Percentiles rank a stretch among this genome's conserved stretches.
Conservation (phyloP, 1,140 invertebrate genomes). For the Leptopilina boulardi region DNA sequence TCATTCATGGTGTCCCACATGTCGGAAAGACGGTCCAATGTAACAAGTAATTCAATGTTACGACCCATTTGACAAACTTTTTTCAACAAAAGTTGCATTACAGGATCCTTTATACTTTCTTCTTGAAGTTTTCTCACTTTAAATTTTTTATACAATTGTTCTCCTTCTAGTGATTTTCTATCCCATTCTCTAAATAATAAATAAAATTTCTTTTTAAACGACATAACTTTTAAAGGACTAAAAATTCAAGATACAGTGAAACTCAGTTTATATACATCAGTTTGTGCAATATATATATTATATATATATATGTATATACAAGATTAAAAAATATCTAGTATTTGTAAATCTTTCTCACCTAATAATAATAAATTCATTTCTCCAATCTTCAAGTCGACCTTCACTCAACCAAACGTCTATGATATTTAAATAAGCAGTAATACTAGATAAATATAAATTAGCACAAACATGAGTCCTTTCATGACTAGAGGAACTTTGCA, state of each 20-base stretch:
- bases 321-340: conserved; percentile 20
- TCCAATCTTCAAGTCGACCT: conserved; percentile 76
- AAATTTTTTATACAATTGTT: conserved; percentile 60
- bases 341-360: conserved; percentile 60
- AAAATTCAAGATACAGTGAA: too few relatives aligned
- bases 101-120: conserved; percentile 63
- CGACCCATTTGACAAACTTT: conserved; percentile 71
- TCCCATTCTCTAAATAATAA: not conserved
- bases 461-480: conserved; percentile 74
- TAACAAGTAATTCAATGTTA: conserved; percentile 71
- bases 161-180: conserved; percentile 47
- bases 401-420: conserved; percentile 77
- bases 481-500: conserved; percentile 70
- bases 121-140: conserved; percentile 55
- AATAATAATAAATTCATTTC: conserved; percentile 76
- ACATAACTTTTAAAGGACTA: too few relatives aligned
- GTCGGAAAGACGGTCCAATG: conserved; percentile 69
- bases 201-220: too few relatives aligned
- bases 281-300: too few relatives aligned
- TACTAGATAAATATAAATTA: conserved; percentile 74
- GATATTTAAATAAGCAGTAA: conserved; percentile 76
- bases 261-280: too few relatives aligned
- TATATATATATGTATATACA: too few relatives aligned
- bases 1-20: conserved; percentile 64
- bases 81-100: conserved; percentile 67